Conservation (phyloP, 2,113 vertebrate genomes). For the Nyctibius bracteatus region DNA sequence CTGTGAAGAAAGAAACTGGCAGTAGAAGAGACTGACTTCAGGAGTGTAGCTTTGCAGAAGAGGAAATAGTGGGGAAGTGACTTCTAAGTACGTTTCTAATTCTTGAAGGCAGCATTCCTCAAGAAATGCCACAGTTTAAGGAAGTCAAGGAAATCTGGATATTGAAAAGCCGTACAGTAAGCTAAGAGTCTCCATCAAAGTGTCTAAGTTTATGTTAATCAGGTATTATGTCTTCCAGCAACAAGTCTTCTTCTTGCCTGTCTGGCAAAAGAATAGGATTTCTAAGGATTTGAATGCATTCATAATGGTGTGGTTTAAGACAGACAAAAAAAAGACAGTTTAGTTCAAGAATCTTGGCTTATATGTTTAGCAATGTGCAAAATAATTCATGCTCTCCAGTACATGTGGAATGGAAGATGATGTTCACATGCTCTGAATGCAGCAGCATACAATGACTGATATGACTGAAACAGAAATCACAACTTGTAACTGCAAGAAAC, state of each 20-base stretch:
- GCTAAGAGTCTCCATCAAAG: background rate
- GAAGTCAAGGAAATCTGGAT: background rate
- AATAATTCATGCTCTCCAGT: background rate
- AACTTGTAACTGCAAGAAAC: background rate
- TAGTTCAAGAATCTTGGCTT: background rate
- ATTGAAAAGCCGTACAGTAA: background rate
- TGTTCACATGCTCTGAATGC: background rate
- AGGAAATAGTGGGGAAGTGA: background rate
- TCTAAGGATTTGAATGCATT: background rate
- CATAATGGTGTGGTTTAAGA: background rate
- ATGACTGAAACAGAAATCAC: background rate
- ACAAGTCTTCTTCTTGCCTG: too few species aligned
- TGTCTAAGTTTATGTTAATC: background rate
- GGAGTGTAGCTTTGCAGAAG: background rate
- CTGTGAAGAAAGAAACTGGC: background rate
- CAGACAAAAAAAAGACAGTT: background rate
- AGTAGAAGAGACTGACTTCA: background rate
- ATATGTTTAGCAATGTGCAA: background rate
- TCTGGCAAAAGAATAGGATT: background rate
- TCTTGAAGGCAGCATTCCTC: background rate
- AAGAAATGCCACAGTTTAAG: background rate
- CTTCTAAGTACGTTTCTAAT: background rate
- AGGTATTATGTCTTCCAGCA: background rate
- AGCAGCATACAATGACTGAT: background rate
- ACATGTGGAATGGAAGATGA: background rate